These are phyloP conservation scores for Ostrea edulis DNA, from an alignment of 1,140 invertebrate genomes.

Conservation along the genomic window DNA sequence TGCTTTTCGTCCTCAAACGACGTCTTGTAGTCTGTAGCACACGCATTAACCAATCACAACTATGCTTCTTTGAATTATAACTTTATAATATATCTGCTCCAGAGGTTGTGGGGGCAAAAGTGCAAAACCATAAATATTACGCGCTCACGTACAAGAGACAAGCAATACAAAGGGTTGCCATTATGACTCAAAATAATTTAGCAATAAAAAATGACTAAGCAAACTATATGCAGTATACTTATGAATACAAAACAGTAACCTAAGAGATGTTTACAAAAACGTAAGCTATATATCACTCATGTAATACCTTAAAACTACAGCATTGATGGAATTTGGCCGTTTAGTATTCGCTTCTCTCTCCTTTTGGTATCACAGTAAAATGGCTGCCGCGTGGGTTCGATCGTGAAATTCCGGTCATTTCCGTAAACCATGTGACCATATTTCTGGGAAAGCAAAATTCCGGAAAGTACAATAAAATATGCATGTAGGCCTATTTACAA, in stretches of 20 bases:
- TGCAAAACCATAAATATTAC: no score
- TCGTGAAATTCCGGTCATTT: not conserved
- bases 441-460: not conserved
- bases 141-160: no score
- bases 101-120: no score
- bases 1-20: not conserved
- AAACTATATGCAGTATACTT: not conserved
- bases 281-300: not conserved
- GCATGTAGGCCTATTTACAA: no score
- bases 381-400: slow-evolving; percentile 14
- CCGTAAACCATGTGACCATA: slow-evolving; percentile 19
- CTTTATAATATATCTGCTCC: no score
- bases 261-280: not conserved
- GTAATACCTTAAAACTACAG: not conserved
- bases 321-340: not conserved
- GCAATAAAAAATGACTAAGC: not conserved
- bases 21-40: no score
- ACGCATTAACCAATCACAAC: no score
- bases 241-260: no score
- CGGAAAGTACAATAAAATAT: no score
- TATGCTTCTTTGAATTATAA: no score
- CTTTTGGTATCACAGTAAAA: not conserved
- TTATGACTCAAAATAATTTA: not conserved
- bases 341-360: not conserved
- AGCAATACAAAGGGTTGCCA: not conserved